Percentiles rank a stretch among this genome's conserved stretches.
These are phyloP conservation scores for Drosophila murphyi DNA, from an alignment of 1,140 invertebrate genomes.

Conservation along the genomic window DNA sequence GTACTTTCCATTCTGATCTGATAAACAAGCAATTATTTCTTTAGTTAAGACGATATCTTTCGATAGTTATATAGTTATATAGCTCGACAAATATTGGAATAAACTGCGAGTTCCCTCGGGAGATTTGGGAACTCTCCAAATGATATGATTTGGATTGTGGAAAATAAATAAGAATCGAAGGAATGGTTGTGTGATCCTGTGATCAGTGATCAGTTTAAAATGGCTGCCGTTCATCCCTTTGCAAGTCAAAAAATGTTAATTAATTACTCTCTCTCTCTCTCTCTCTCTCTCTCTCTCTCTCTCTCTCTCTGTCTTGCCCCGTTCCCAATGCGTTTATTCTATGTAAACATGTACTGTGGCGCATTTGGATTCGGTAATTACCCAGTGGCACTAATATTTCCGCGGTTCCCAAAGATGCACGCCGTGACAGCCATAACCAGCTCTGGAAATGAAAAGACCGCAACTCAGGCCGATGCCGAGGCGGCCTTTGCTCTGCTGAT, in stretches of 20 bases:
- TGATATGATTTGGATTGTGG: too few relatives aligned
- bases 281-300: neutral
- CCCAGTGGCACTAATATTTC: constrained; percentile 31
- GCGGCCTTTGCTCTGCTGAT: neutral
- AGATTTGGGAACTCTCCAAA: too few relatives aligned
- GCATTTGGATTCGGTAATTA: constrained; percentile 48
- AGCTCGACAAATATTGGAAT: too few relatives aligned
- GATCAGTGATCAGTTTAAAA: constrained; percentile 30
- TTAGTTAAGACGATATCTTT: too few relatives aligned
- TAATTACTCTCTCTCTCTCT: constrained; percentile 20
- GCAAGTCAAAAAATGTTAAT: constrained; percentile 32
- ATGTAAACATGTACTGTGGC: constrained; percentile 1
- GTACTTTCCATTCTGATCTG: too few relatives aligned
- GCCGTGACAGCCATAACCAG: constrained; percentile 55
- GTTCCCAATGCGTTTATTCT: too few relatives aligned
- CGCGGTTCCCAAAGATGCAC: constrained; percentile 47
- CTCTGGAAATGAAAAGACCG: constrained; percentile 59
- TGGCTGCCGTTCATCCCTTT: constrained; percentile 11
- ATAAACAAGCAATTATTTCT: too few relatives aligned
- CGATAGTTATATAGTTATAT: too few relatives aligned
- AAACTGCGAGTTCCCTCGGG: too few relatives aligned
- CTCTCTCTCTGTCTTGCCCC: too few relatives aligned
- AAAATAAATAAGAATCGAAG: constrained; percentile 8
- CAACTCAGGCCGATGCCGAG: constrained; percentile 6
- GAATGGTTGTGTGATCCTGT: constrained; percentile 34